Evolutionary conservation across 2,888 invertebrate genomes (phyloP), one percentile per base, ranked within the genome.

Genomic region (Sphaeridia pumilis): DNA sequence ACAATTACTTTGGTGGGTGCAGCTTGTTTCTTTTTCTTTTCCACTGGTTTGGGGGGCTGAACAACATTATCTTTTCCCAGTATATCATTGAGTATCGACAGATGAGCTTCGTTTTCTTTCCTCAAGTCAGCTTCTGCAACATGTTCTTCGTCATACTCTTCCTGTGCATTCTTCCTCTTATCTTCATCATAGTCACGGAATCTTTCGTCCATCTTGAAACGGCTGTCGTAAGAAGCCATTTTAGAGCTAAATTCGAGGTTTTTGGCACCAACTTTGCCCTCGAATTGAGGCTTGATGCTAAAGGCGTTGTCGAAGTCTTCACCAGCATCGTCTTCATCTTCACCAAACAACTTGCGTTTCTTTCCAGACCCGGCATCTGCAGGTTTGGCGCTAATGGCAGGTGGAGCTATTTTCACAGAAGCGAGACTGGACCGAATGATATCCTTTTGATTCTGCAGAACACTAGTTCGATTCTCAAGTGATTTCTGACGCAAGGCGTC

Each of bases 131-230:
- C 47, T 49, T 42, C 52, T 48, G 20, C 52, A 34, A 28, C 41
- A 1, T 41, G 47, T 3, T 53, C 46, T 1, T n/a, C n/a, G n/a
- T n/a, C n/a, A n/a, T 41, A 46, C 1, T 26, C 24, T 24, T 22
- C n/a, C 27, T 10, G 49, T 36, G 27, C 46, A 38, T n/a, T n/a
- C n/a, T n/a, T n/a, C n/a, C n/a, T n/a, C n/a, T n/a, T n/a, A n/a
- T n/a, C n/a, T 12, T 54, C 47, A 14, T 49, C 44, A 10, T 36
- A 31, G 2, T 61, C 59, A 7, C 54, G 54, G 46, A 64, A 64
- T 24, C 64, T 46, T 17, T 60, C 57, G 35, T 64, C 64, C 17
- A 64, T 56, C 46, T 55, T 51, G 44, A 64, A 64, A 31, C 64
- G 51, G 2, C 52, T 52, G 36, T 64, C 64, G 35, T 54, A 55